phyloP scores from a whole-genome alignment of 1,140 invertebrate genomes.

The Sminthurinus signatus region DNA sequence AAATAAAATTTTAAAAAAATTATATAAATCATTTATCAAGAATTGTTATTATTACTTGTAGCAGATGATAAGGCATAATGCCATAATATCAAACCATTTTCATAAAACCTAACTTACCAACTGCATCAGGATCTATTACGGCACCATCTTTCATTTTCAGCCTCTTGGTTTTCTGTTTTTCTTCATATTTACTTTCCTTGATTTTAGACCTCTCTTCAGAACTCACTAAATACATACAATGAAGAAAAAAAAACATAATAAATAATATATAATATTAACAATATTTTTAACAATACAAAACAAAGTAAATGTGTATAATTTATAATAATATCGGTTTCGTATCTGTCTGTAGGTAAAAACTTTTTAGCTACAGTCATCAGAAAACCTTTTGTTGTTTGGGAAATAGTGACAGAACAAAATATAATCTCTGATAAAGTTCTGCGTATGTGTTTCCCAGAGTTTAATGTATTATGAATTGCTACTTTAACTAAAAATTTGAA shows the following conservation, averaged over 20 bases:
- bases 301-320: background rate
- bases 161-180: slow-evolving; percentile 52
- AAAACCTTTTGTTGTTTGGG: slow-evolving; percentile 29
- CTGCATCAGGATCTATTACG: slow-evolving; percentile 82
- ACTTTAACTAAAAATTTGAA: background rate
- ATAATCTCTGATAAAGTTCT: background rate
- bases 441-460: background rate
- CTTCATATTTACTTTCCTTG: background rate
- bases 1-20: background rate
- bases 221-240: background rate
- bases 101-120: slow-evolving; percentile 67
- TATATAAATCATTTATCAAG: background rate
- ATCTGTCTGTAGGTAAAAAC: slow-evolving; percentile 8
- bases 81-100: background rate
- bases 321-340: background rate
- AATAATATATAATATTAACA: background rate
- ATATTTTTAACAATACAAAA: background rate
- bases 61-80: background rate
- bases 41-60: background rate
- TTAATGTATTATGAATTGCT: background rate
- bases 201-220: background rate
- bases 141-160: slow-evolving; percentile 77
- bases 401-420: slow-evolving; percentile 21
- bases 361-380: slow-evolving; percentile 36
- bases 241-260: background rate